Evolutionary conservation across 2,888 invertebrate species (phyloP).

Genomic region (Epirrhoe alternata): DNA sequence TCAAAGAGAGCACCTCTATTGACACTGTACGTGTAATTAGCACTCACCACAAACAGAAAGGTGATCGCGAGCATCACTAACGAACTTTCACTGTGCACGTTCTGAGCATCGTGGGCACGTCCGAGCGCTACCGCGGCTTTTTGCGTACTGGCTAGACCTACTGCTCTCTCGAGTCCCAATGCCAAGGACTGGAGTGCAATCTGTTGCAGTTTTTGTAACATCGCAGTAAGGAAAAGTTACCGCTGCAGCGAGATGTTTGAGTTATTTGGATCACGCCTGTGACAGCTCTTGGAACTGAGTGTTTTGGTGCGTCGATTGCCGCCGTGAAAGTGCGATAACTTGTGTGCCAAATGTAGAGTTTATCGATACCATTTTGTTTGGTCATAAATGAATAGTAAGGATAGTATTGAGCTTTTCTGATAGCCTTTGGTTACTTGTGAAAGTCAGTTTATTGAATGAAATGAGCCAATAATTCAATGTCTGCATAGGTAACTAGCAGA

Average conservation of each 20-base stretch:
- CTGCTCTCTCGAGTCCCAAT: constrained; percentile 45
- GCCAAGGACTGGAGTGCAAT: constrained; percentile 70
- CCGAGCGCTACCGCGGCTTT: constrained; percentile 65
- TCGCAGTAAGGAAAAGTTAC: constrained; percentile 66
- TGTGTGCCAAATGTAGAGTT: not conserved
- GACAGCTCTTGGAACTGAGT: constrained; percentile 28
- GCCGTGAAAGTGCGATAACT: constrained; percentile 24
- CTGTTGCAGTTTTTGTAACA: constrained; percentile 62
- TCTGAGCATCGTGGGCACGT: constrained; percentile 70
- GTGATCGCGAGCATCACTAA: constrained; percentile 80
- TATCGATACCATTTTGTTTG: not conserved
- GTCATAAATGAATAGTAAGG: not conserved
- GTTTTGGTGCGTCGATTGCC: constrained; percentile 22
- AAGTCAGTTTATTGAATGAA: too few relatives aligned
- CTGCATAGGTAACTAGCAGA: not conserved
- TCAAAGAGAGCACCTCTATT: constrained; percentile 64
- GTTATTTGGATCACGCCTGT: constrained; percentile 44
- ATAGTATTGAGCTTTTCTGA: not conserved
- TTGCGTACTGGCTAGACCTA: constrained; percentile 61
- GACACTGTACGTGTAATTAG: constrained; percentile 73
- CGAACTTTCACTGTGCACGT: constrained; percentile 79
- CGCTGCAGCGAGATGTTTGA: constrained; percentile 53
- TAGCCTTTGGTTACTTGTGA: too few relatives aligned
- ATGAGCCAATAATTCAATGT: too few relatives aligned
- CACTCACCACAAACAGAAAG: constrained; percentile 84